Base-by-base conservation (phyloP, 2,888 invertebrate genomes). In the Chrysolina americana region DNA sequence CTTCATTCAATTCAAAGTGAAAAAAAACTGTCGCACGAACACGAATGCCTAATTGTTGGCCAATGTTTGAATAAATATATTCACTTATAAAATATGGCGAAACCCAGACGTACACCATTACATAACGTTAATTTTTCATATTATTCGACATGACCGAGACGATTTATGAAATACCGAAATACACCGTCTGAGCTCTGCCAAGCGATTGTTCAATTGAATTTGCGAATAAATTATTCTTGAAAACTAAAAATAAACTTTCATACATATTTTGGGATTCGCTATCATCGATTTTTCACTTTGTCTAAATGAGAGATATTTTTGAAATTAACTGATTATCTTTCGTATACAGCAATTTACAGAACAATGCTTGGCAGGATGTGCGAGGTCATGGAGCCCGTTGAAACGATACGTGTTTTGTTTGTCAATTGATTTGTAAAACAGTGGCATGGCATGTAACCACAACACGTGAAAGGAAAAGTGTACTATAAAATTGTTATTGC, bases 361-460 rank as follows among this genome's bases (percentile, higher is more conserved):
- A 72, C 64, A 72, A 72, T 63, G 63, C 68, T 68, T 47, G 62
- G 36, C 48, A 68, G 41, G 62, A 72, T 72, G 65, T 63, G 64
- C 66, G 72, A 72, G 72, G 72, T 72, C 72, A 72, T 36, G 72
- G 68, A 48, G 65, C 41, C 53, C 50, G n/a, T 10, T 59, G 59
- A 28, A 28, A 59, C n/a, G 9, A 11, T 65, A 41, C 41, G n/a
- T 65, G 48, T 65, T 41, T 65, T 71, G 36, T 50, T 21, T 23
- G 23, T 48, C 56, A 56, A 71, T 71, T 71, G 65, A 71, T 71
- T 71, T 47, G 64, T 59, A n/a, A 59, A 68, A 11, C 41, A 59
- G 59, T 21, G 36, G 53, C 68, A 48, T 53, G 36, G 17, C n/a
- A 36, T 64, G 2, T 64, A n/a, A 48, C 17, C 48, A 48, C 48